Evolutionary conservation across 1,140 invertebrate species (phyloP).

Genomic region (Maconellicoccus hirsutus): DNA sequence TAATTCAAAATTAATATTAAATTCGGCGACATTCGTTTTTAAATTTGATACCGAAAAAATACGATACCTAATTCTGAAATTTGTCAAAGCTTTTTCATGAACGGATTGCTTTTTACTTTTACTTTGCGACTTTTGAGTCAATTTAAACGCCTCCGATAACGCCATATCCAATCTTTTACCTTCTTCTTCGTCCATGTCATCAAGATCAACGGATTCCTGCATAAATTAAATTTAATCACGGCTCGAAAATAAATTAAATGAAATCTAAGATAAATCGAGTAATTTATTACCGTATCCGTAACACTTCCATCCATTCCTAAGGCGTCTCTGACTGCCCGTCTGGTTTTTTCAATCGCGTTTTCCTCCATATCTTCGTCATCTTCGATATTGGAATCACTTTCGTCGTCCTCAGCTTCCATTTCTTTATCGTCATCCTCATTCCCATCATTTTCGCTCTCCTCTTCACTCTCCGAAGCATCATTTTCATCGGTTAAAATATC

Average conservation of each 20-base stretch:
- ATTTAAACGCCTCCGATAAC: conserved; percentile 53
- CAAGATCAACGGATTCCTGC: conserved; percentile 56
- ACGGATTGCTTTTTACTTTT: conserved; percentile 13
- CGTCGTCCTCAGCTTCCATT: conserved; percentile 27
- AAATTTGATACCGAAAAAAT: background rate
- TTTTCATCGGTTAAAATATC: conserved; percentile 29
- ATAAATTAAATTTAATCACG: no score
- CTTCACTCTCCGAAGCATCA: conserved; percentile 32
- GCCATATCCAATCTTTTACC: conserved; percentile 56
- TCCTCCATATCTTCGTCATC: conserved; percentile 36
- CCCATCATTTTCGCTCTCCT: conserved; percentile 34
- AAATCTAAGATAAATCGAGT: background rate
- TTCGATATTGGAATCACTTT: conserved; percentile 42
- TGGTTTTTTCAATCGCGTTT: conserved; percentile 43
- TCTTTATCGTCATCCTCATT: conserved; percentile 33
- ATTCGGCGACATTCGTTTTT: background rate
- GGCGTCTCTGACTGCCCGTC: conserved; percentile 47
- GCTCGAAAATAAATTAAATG: no score
- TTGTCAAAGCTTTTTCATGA: conserved; percentile 5
- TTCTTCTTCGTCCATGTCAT: conserved; percentile 61
- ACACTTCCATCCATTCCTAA: conserved; percentile 42
- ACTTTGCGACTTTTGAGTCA: background rate
- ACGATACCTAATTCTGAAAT: conserved; percentile 25
- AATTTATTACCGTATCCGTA: conserved; percentile 38
- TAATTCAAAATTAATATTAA: conserved; percentile 42